phyloP scores from a whole-genome alignment of 2,797 vertebrate species.

The Tragopan temminckii region DNA sequence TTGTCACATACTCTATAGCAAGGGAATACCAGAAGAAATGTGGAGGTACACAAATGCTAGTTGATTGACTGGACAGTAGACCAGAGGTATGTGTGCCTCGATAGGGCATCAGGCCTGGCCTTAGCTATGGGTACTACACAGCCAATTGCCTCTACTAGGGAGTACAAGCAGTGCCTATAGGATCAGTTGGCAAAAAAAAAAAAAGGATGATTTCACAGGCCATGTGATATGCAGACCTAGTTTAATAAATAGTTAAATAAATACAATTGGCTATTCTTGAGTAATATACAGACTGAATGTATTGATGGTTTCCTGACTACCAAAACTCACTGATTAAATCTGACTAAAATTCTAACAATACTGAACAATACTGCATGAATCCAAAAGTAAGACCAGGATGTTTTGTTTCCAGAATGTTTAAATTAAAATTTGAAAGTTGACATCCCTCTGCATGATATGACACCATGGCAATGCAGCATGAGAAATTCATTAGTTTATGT shows the following conservation, averaged over 20 bases:
- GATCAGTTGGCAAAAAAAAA: background rate
- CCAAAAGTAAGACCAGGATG: background rate
- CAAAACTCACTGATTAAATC: background rate
- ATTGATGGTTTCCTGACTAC: background rate
- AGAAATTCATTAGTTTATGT: background rate
- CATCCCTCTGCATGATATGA: background rate
- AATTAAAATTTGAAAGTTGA: background rate
- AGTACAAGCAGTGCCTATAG: background rate
- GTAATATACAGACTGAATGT: background rate
- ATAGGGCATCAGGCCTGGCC: background rate
- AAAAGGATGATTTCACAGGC: background rate
- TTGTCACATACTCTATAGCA: background rate
- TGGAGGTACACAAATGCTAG: background rate
- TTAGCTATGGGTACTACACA: background rate
- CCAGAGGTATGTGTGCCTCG: fast-evolving
- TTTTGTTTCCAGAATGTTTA: background rate
- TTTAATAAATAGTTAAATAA: constrained; percentile 20
- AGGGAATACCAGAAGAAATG: background rate
- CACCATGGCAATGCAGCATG: too few relatives aligned
- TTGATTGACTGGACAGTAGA: background rate
- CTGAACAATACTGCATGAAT: fast-evolving
- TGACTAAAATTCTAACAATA: background rate
- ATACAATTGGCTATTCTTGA: background rate
- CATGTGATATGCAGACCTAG: background rate
- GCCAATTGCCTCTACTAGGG: background rate